Evolutionary conservation across 2,113 vertebrate species (phyloP).

Genomic region (Balaeniceps rex): DNA sequence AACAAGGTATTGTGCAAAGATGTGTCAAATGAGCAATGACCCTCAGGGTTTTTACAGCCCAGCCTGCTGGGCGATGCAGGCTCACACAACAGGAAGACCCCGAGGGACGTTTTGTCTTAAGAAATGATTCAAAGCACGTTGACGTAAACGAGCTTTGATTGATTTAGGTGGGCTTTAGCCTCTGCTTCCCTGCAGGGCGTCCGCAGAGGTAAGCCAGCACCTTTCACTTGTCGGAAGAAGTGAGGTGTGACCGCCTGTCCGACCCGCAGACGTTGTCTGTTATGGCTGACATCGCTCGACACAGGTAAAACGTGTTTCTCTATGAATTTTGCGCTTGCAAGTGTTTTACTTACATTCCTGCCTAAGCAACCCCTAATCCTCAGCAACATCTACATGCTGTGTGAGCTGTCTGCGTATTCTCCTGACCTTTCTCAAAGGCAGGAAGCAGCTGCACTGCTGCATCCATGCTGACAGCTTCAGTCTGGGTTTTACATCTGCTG

Average conservation of each 20-base stretch:
- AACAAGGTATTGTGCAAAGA: background rate
- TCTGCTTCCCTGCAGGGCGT: background rate
- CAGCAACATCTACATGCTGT: background rate
- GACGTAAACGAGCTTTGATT: background rate
- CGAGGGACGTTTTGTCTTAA: background rate
- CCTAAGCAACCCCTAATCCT: background rate
- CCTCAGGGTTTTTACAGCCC: background rate
- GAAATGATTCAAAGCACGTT: background rate
- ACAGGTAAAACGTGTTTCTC: background rate
- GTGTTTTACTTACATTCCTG: background rate
- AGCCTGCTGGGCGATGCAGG: background rate
- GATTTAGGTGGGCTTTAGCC: background rate
- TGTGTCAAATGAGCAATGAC: fast-evolving
- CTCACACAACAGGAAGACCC: background rate
- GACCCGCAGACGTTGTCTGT: fast-evolving
- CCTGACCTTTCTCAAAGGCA: conserved; percentile 43
- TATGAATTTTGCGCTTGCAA: background rate
- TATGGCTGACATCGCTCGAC: background rate
- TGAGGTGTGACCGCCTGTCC: background rate
- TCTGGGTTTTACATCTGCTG: background rate
- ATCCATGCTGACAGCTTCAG: conserved; percentile 12
- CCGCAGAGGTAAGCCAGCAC: background rate
- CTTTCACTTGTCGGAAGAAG: background rate
- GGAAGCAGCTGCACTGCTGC: background rate
- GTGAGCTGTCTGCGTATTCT: background rate